Base-by-base conservation (phyloP, 2,888 invertebrate species). In the Andrena flavipes region DNA sequence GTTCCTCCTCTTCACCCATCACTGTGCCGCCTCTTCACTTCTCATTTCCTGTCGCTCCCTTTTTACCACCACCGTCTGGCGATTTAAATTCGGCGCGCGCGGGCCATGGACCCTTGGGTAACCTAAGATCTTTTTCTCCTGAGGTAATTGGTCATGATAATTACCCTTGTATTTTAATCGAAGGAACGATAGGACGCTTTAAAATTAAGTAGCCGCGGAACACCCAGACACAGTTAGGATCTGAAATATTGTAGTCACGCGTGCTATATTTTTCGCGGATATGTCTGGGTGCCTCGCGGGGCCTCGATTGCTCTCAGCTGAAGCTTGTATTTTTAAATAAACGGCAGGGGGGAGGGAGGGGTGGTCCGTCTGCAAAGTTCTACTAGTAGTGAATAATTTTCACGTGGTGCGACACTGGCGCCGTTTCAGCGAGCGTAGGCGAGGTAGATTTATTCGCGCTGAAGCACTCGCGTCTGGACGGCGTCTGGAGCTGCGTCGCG, bases 401-500 rank as follows among this genome's bases (percentile, higher is more conserved):
- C 65, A 26, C 68, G 49, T 65, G 54, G 10, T 20, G 65, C 70
- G 81, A 74, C 74, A 78, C 56, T 80, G 74, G 71, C 85, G 76
- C 72, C 83, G 72, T 75, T 75, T 72, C 70, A 76, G 20, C 49
- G 51, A 60, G 82, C 77, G 87, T 84, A 83, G 85, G 85, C 80
- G 85, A 84, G 74, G 72, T 79, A 71, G 84, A 88, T 89, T 89
- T 88, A 88, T 88, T 79, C 78, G 76, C 80, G 82, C 54, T 85
- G 84, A 87, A 87, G 80, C 84, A 74, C 80, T 75, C 74, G 83
- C 81, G 84, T 76, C 85, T 87, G 82, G 81, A 69, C 83, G 84
- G 85, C 88, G 89, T 90, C 90, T 90, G 86, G 84, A 76, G 84
- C 23, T 77, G 77, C 79, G 84, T 74, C 72, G 77, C 75, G 81